These are phyloP conservation scores for Axinella damicornis DNA, from an alignment of 37 sponge, comb jelly and placozoan species.

Conservation along the genomic window DNA sequence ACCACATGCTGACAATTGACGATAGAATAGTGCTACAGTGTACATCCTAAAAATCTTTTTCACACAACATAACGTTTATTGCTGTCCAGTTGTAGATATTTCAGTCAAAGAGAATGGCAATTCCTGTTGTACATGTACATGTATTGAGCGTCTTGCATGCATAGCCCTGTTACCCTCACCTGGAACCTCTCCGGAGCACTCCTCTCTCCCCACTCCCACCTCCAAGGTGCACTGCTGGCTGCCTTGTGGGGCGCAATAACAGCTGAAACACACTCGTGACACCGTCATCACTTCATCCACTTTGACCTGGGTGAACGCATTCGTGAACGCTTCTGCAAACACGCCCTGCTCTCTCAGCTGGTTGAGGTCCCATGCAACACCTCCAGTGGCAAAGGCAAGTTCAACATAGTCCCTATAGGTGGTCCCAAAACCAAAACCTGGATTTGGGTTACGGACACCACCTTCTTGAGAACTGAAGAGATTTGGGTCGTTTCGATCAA, in stretches of 20 bases:
- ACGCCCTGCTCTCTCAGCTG: slow-evolving; percentile 38
- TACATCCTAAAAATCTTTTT: too few relatives aligned
- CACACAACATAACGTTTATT: too few relatives aligned
- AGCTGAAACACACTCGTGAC: slow-evolving; percentile 53
- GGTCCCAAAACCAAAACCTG: slow-evolving; percentile 30
- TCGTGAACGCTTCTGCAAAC: slow-evolving; percentile 61
- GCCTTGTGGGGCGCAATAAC: slow-evolving; percentile 37
- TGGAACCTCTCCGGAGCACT: slow-evolving; percentile 41
- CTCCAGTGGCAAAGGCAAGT: slow-evolving; percentile 62
- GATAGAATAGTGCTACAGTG: too few relatives aligned
- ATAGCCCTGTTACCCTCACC: too few relatives aligned
- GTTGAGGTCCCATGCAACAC: slow-evolving; percentile 84
- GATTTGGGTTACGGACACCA: not conserved
- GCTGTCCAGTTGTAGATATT: too few relatives aligned
- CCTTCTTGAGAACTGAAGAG: slow-evolving; percentile 7
- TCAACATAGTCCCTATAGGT: slow-evolving; percentile 78
- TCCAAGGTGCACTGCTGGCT: slow-evolving; percentile 35
- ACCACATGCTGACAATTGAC: too few relatives aligned
- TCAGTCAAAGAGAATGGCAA: too few relatives aligned
- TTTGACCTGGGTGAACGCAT: slow-evolving; percentile 69
- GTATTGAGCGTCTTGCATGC: too few relatives aligned
- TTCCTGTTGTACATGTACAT: too few relatives aligned
- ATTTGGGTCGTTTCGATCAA: slow-evolving; percentile 1
- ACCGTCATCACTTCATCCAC: slow-evolving; percentile 68
- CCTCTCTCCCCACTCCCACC: not conserved